Evolutionary conservation across 2,888 invertebrate species (phyloP), one percentile per base, ranked within the genome.

Genomic region (Drosophila lutescens): DNA sequence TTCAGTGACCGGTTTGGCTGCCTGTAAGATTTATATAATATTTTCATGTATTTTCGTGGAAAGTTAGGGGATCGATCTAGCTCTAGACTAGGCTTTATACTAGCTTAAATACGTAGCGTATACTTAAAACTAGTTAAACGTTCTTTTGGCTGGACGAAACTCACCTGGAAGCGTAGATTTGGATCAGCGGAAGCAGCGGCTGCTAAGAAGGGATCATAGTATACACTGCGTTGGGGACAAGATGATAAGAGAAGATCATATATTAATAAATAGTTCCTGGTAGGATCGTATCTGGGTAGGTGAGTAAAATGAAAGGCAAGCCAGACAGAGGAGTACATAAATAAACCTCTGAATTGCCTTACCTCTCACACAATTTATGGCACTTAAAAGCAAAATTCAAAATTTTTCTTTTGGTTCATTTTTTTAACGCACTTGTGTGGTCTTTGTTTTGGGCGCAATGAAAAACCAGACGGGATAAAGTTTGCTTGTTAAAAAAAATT

Each of bases 181-280:
- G 96, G 96, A 93, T 97, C 97, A 90, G 96, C 96, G 88, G 89
- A 93, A 88, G 95, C 95, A 78, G 97, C 97, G 84, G 97, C 97
- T 82, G 97, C 97, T 94, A 98, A 94, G 95, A 98, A 97, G 90
- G 97, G 98, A 94, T 98, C 98, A 94, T 98, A 98, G 94, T 98
- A 98, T 85, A 98, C 96, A 93, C 98, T 97, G 90, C 80, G 77
- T 78, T 71, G 41, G 47, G 41, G 65, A 74, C 71, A 61, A 73
- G 49, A 77, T 49, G 59, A 70, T 56, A 61, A 40, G 63, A 40
- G 54, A 26, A 76, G 20, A 56, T 15, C 47, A 60, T 54, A 46
- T 65, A 82, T 82, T 82, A 82, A 78, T 87, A 78, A 61, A 13
- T 30, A 38, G 2, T 5, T 66, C n/a, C 5, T 44, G 4, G 2